phyloP scores from a whole-genome alignment of 2,797 vertebrate species.

The Erpetoichthys calabaricus region DNA sequence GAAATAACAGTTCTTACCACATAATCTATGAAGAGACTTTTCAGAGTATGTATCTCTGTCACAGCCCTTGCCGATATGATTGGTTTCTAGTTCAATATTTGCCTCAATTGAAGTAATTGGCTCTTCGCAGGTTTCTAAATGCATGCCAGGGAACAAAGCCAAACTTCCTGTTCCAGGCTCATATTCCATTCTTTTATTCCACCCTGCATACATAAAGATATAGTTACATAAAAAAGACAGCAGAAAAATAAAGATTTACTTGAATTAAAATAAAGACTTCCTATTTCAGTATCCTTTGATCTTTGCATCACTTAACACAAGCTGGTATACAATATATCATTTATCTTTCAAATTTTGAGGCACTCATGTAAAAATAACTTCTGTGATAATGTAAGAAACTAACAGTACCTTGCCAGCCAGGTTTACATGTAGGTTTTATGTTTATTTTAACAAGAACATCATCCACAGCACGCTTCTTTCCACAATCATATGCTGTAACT shows the following conservation, averaged over 20 bases:
- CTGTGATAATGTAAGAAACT: not conserved
- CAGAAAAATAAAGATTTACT: not conserved
- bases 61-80: slow-evolving; percentile 92
- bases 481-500: slow-evolving; percentile 90
- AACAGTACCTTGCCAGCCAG: slow-evolving; percentile 85
- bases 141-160: slow-evolving; percentile 79
- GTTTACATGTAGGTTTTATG: slow-evolving; percentile 83
- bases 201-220: slow-evolving; percentile 45
- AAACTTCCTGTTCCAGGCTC: slow-evolving; percentile 86
- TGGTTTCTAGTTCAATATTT: slow-evolving; percentile 79
- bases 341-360: no score
- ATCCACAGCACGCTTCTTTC: slow-evolving; percentile 84
- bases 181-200: slow-evolving; percentile 85
- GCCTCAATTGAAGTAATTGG: slow-evolving; percentile 74
- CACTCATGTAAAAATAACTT: not conserved
- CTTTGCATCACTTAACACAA: not conserved
- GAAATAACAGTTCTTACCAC: slow-evolving; percentile 51
- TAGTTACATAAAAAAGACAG: not conserved
- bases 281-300: not conserved
- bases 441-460: slow-evolving; percentile 91
- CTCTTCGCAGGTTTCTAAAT: slow-evolving; percentile 82
- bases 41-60: slow-evolving; percentile 94
- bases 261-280: not conserved
- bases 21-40: slow-evolving; percentile 90
- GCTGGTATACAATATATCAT: no score